Evolutionary conservation across 2,113 vertebrate species (phyloP), one percentile per base, ranked within the genome.

Genomic region (Serinus canaria): DNA sequence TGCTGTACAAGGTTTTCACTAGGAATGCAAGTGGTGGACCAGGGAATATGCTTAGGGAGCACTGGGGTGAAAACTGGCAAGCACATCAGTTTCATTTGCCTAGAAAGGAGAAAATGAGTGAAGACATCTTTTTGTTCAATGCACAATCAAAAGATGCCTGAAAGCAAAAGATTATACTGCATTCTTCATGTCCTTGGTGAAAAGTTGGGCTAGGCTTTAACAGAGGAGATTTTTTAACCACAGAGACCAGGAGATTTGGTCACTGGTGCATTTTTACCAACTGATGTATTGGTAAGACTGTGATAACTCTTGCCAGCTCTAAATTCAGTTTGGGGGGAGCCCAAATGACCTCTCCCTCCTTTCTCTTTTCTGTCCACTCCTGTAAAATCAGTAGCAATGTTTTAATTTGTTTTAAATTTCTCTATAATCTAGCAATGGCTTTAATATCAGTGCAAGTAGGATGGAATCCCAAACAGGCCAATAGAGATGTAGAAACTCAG

Each of bases 251-350:
- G 33, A 85, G 47, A 82, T 41, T 10, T 53, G 21, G 9, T 10
- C 33, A n/a, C 1, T 28, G 15, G 4, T 62, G 20, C 16, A 7
- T 35, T 91, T 76, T 94, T 82, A 68, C 30, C 24, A 52, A 15
- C 6, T 15, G 1, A 35, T 15, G 33, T 31, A 16, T 17, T 79
- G 31, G 23, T n/a, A 43, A 79, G 35, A 13, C 35, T 70, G 31
- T 50, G 6, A 20, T 46, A 75, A 49, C 13, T 44, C 13, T 35
- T 64, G 13, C 21, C 60, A 66, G 13, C 25, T 73, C 13, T 69
- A 15, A 2, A 0, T 35, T 31, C 20, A 47, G 4, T 35, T 64
- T 47, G 22, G 0, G 16, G 3, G 1, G 16, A 59, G 15, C 3
- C 37, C 16, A 44, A 10, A 5, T 53, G 24, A 59, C 20, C 7